Evolutionary conservation across 2,797 vertebrate species (phyloP), one percentile per base, ranked within the genome.

Genomic region (Apogon hyalosoma): DNA sequence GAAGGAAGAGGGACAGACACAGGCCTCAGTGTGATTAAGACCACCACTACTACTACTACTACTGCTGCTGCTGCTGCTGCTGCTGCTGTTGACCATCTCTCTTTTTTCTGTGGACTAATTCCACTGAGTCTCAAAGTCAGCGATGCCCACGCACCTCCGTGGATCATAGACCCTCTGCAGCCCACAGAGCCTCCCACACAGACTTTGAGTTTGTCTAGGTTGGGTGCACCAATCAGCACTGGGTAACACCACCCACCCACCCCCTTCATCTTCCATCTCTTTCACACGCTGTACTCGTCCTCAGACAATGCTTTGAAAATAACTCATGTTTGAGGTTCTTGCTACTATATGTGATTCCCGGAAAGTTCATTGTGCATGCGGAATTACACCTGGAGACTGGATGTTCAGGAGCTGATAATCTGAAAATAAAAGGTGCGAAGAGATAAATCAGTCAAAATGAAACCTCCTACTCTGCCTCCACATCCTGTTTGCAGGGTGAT

Each of bases 101-200:
- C 54, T 58, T 40, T 19, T 43, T 69, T 60, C 69, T 46, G 53
- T 67, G 57, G 56, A 81, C 69, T 77, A 66, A 68, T 72, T 80
- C 69, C 52, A 71, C 69, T 36, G 59, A 82, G 73, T 85, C 52
- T 80, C 77, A 80, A 74, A 91, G 79, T 85, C 83, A 79, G 70
- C 31, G 14, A 61, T 83, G 66, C 88, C 87, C 85, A 90, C 90
- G 84, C 84, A 87, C 79, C 71, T 86, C 71, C 73, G 69, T 61
- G 83, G 73, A 89, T 84, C 71, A 48, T 18, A 74, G 75, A 77
- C 80, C 79, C 78, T 82, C 76, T 82, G 48, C 77, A 90, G 85
- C 84, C 79, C 68, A 77, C 79, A 69, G 52, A 79, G 75, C 78
- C 86, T 63, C 93, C 91, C 82, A 90, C 85, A 45, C 87, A 75